Percentiles rank a stretch among this genome's conserved stretches.
Evolutionary conservation across 1,140 invertebrate genomes (phyloP).

Genomic region (Drosophila micromelanica): DNA sequence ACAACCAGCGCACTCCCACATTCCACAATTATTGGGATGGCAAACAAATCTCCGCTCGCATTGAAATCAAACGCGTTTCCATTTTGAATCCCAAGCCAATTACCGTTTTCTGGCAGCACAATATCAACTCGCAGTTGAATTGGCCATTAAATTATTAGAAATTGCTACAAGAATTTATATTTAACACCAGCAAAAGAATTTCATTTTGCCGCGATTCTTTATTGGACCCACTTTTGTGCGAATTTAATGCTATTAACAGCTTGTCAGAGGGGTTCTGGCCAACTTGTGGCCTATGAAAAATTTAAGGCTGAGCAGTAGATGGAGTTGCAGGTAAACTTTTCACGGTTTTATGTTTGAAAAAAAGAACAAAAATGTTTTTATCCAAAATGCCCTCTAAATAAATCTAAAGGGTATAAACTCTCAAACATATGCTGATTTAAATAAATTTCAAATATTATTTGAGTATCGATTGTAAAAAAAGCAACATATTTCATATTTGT

Average conservation of each 20-base stretch:
- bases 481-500: no score
- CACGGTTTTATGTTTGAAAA: background rate
- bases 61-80: conserved; percentile 35
- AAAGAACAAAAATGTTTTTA: background rate
- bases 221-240: conserved; percentile 26
- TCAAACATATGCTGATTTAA: no score
- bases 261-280: conserved; percentile 50
- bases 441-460: no score
- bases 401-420: no score
- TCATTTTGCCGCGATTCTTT: conserved; percentile 13
- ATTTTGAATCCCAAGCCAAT: conserved; percentile 39
- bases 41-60: conserved; percentile 30
- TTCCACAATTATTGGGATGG: conserved; percentile 10
- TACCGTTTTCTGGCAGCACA: conserved; percentile 34
- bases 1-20: conserved; percentile 16
- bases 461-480: no score
- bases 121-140: conserved; percentile 22
- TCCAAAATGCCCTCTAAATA: background rate
- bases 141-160: conserved; percentile 23
- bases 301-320: conserved; percentile 9
- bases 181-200: conserved; percentile 14
- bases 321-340: conserved; percentile 22
- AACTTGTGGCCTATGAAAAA: conserved; percentile 56
- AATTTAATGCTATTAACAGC: conserved; percentile 69
- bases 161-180: conserved; percentile 13